Conservation (phyloP, 2,888 invertebrate species). For the Dexiosoma caninum region DNA sequence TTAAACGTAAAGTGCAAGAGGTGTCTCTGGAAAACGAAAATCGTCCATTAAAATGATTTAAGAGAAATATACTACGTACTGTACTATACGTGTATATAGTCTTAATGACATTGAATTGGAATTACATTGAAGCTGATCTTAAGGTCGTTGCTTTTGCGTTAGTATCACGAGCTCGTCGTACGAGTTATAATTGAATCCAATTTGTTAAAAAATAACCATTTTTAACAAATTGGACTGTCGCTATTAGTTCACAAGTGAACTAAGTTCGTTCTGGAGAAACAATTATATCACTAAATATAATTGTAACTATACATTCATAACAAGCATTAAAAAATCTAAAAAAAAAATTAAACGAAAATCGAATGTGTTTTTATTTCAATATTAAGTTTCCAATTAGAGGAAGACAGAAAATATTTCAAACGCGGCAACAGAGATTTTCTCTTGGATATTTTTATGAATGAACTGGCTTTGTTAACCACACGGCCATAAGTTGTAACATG, state of each 20-base stretch:
- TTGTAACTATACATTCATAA: slow-evolving; percentile 47
- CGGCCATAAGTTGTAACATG: slow-evolving; percentile 34
- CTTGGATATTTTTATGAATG: slow-evolving; percentile 42
- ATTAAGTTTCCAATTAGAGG: background rate
- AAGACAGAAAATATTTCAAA: background rate
- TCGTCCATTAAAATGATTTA: background rate
- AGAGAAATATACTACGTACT: no score
- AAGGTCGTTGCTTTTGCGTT: slow-evolving; percentile 32
- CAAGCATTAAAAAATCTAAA: slow-evolving; percentile 53
- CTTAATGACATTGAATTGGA: no score
- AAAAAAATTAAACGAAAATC: slow-evolving; percentile 33
- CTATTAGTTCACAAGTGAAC: background rate
- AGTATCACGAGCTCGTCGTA: no score
- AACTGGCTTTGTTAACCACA: background rate
- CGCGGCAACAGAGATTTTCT: background rate
- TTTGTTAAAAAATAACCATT: slow-evolving; percentile 1
- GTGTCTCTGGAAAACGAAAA: no score
- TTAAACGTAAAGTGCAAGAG: background rate
- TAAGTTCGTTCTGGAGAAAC: slow-evolving; percentile 11
- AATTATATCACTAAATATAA: slow-evolving; percentile 40
- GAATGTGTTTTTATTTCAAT: slow-evolving; percentile 43
- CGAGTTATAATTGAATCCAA: slow-evolving; percentile 36
- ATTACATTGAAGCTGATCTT: no score
- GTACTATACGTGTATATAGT: no score
- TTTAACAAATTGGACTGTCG: slow-evolving; percentile 18